phyloP scores from a whole-genome alignment of 2,888 invertebrate genomes.

The Cosmia trapezina region DNA sequence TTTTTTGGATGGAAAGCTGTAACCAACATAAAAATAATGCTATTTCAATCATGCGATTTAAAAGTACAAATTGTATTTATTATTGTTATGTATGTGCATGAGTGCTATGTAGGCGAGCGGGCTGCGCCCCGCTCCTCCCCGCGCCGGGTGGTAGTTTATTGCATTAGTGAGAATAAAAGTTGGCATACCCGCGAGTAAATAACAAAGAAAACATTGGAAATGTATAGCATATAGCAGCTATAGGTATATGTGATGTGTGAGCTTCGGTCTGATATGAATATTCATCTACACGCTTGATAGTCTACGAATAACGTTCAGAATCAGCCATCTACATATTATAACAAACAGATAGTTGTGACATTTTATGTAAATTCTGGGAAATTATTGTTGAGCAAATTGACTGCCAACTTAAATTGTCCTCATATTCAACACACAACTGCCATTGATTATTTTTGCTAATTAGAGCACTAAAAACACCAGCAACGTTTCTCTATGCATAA shows the following conservation, averaged over 20 bases:
- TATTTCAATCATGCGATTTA: too few relatives aligned
- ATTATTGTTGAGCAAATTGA: background rate
- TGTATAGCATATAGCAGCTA: background rate
- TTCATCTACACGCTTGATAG: constrained; percentile 44
- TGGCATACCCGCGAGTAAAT: background rate
- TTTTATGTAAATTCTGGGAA: too few relatives aligned
- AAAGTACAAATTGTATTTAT: too few relatives aligned
- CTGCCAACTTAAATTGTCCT: background rate
- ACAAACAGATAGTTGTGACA: too few relatives aligned
- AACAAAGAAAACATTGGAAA: background rate
- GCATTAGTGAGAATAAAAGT: constrained; percentile 7
- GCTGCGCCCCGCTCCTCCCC: too few relatives aligned
- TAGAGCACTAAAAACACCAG: background rate
- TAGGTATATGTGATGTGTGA: background rate
- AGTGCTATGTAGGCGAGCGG: too few relatives aligned
- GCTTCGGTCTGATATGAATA: constrained; percentile 37
- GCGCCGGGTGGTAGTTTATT: too few relatives aligned
- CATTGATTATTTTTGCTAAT: too few relatives aligned
- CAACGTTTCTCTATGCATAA: background rate
- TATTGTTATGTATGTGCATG: too few relatives aligned
- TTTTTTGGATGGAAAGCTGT: too few relatives aligned
- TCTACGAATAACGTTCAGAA: constrained; percentile 28
- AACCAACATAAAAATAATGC: too few relatives aligned
- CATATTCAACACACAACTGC: background rate
- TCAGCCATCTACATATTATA: constrained; percentile 11